Conservation (phyloP, 2,113 vertebrate genomes). For the Grammomys surdaster region DNA sequence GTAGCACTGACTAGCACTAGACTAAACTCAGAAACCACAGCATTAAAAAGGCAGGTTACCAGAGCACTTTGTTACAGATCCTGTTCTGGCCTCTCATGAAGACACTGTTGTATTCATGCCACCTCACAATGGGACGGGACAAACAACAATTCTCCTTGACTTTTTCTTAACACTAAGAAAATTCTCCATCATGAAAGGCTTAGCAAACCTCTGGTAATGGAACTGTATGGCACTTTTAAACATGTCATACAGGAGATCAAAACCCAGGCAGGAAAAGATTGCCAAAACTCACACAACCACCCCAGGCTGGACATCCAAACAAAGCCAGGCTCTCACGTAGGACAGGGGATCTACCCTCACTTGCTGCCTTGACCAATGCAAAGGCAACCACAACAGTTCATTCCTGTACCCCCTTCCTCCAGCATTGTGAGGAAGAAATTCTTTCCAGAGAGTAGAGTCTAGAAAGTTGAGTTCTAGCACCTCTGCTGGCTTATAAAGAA, state of each 20-base stretch:
- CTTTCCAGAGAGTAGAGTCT: background rate
- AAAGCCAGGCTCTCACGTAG: background rate
- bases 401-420: background rate
- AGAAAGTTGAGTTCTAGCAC: background rate
- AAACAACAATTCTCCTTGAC: background rate
- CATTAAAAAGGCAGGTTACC: background rate
- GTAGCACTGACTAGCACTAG: background rate
- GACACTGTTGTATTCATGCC: no score
- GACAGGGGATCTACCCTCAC: background rate
- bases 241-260: no score
- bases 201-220: background rate
- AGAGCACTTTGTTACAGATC: no score
- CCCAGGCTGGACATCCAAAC: no score
- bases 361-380: background rate
- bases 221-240: background rate
- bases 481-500: background rate
- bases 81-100: background rate
- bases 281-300: background rate
- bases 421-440: background rate
- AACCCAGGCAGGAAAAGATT: background rate
- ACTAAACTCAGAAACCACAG: background rate
- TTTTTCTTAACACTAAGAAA: background rate
- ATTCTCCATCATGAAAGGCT: background rate
- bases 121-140: background rate
- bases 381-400: no score